A percentile compares a stretch with the other conserved stretches of the same genome.
phyloP scores from a whole-genome alignment of 2,113 vertebrate species.

The Apus apus region DNA sequence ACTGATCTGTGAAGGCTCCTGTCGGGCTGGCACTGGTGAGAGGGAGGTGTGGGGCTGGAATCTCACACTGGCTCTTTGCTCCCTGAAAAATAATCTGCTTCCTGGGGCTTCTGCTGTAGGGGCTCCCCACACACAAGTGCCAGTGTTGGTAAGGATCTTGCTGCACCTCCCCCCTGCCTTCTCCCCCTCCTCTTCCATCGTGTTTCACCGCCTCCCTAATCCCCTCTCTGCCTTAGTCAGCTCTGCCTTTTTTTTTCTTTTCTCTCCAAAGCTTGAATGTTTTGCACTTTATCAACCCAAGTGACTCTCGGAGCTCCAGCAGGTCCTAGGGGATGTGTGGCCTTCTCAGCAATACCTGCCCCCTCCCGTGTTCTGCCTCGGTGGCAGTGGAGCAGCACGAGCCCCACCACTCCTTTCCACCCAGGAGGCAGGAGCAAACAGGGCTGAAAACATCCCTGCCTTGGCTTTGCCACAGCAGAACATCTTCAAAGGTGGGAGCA shows the following conservation, averaged over 20 bases:
- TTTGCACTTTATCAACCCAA: conserved; percentile 9
- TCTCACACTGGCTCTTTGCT: neutral
- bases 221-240: conserved; percentile 35
- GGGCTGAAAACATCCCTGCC: neutral
- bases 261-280: neutral
- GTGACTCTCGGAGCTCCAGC: neutral
- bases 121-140: conserved; percentile 49
- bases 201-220: neutral
- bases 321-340: neutral
- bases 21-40: fast-evolving
- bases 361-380: neutral
- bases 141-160: neutral
- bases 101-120: neutral
- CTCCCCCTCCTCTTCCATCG: neutral
- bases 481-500: neutral
- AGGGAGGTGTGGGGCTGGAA: neutral
- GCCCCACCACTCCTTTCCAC: no score
- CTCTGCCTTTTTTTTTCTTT: conserved; percentile 3
- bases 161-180: neutral
- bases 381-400: no score
- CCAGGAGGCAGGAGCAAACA: neutral
- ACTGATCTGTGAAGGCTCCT: neutral
- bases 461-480: neutral
- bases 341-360: neutral
- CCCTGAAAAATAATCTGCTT: neutral